Evolutionary conservation across 2,888 invertebrate species (phyloP), one percentile per base, ranked within the genome.

Genomic region (Cerceris rybyensis): DNA sequence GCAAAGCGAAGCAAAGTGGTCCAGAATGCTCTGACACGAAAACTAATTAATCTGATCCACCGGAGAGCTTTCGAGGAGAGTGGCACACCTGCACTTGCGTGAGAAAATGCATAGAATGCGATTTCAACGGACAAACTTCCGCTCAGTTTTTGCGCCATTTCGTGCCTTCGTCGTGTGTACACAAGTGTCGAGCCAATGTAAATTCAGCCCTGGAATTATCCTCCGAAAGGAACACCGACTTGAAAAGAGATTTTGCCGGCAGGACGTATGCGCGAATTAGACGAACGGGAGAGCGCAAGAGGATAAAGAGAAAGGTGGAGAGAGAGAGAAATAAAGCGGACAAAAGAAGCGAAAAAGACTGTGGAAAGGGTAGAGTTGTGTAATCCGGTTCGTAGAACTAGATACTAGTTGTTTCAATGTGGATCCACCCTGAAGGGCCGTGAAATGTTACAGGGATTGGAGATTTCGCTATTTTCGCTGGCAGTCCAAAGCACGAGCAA

Each of bases 21-120:
- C 46, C 9, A 43, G 28, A 49, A 69, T 7, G 11, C 52, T 17
- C 13, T 11, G 58, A 17, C 65, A 13, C 43, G 65, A 57, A 66
- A 66, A 70, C 57, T 74, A 74, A 70, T 70, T 66, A 70, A 77
- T 77, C 66, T 58, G 63, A 71, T 70, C 61, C 63, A 50, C 28
- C 28, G 50, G 13, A 59, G 70, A 59, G 70, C 63, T 67, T 42
- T 67, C 75, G 43, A 55, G 55, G 39, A 39, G 50, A 50, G 11
- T 13, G 50, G 55, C 4, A 46, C 54, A 52, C 11, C 43, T 42
- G 64, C 14, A 46, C 59, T 14, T 43, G 69, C 70, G 65, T 59
- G 72, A 63, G 72, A 72, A 72, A 63, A 75, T 65, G 63, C n/a
- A n/a, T 14, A 14, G 55, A 69, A 65, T 57, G 43, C 54, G 61